Base-by-base conservation (phyloP, 2,888 invertebrate genomes). In the Pollenia angustigena region DNA sequence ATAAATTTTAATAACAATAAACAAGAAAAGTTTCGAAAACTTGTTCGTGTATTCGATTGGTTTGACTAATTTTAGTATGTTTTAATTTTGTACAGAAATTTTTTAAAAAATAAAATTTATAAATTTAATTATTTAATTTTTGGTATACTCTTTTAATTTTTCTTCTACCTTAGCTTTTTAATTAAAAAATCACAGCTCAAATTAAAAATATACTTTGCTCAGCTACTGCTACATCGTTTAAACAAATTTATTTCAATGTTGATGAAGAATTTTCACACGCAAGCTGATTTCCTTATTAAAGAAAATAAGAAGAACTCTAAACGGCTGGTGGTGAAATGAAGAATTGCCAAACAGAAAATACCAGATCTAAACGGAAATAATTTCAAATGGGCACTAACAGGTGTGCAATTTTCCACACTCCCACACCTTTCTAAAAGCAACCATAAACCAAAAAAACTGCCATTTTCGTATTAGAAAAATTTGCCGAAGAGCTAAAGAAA, bases 331-430 rank as follows among this genome's bases (percentile, higher is more conserved):
- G 12, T 18, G 14, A 42, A 50, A 62, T 75, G 48, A n/a, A 40
- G 16, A 16, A 32, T 16, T 54, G 23, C 23, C 23, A 71, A 52
- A 71, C 23, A 32, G 23, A 32, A 23, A 44, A 56, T 46, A 56
- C n/a, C 18, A 56, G 23, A 60, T 16, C n/a, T 60, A 58, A 74
- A 68, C 46, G 58, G 58, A 66, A 23, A 66, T 74, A 52, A 74
- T 81, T 81, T 74, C 48, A 81, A 74, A 40, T 81, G 40, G 75
- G 46, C 14, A 48, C 72, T 48, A 75, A 81, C 74, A 81, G 81
- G 74, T 81, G 74, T 66, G 32, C 18, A 74, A 58, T 46, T 79
- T 58, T 79, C 78, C 46, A 68, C 18, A 50, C 42, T 50, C 68
- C 42, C 42, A 79, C 18, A 58, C 46, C 48, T 14, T 58, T 68